Evolutionary conservation across 2,888 invertebrate genomes (phyloP), one percentile per base, ranked within the genome.

Genomic region (Torymus aiolomorphi): DNA sequence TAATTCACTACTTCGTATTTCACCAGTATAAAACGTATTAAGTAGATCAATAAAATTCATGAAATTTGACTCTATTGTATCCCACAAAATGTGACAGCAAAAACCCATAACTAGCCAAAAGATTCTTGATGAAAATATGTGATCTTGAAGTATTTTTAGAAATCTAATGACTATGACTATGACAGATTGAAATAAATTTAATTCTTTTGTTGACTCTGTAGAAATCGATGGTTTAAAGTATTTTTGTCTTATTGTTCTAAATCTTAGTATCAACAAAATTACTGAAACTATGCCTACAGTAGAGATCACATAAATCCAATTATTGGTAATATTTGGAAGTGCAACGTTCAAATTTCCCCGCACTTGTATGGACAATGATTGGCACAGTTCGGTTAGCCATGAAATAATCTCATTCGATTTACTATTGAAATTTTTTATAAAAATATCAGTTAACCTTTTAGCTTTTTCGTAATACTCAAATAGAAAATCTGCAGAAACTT

Each of bases 101-200:
- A 67, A 67, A 2, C 81, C 81, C 16, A 81, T 0, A 5, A 66
- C 57, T 0, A 76, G 16, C 81, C 81, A 81, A 16, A 81, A 78
- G 2, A 73, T 57, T 62, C 42, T 78, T 5, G 78, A 81, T 2
- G 73, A 70, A 0, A 72, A 1, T 16, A 72, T 1, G 13, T 31
- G 54, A 1, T 61, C 20, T 1, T 18, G n/a, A 8, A 49, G 12
- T 5, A 61, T 20, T 12, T 14, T 52, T 12, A 66, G 1, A 3
- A 59, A 20, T 31, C 0, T 11, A 0, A 56, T 4, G 0, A 13
- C 13, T 3, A 8, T 14, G 18, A 5, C 18, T 4, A 16, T 14
- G 2, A 49, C 1, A 8, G 62, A 20, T 31, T 56, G 16, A 16
- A 18, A 31, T 1, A 52, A 24, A 16, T 54, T 67, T 1, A 59